Conservation (phyloP, 1,140 invertebrate genomes). For the Leguminivora glycinivorella region DNA sequence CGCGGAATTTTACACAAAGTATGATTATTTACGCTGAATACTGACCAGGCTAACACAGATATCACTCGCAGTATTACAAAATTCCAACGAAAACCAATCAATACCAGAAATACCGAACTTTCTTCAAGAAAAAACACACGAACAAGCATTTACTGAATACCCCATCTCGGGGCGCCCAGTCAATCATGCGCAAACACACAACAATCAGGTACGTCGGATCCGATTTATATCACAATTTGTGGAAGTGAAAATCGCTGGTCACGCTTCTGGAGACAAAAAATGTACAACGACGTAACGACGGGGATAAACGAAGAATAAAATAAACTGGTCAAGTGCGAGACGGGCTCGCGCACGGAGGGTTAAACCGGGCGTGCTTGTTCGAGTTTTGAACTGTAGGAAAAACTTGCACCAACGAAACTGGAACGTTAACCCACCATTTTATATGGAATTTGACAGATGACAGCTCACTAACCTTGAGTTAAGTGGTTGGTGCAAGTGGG, state of each 20-base stretch:
- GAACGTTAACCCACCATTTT: no score
- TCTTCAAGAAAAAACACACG: constrained; percentile 20
- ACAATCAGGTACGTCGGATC: constrained; percentile 21
- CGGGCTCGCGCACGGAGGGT: no score
- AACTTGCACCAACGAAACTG: no score
- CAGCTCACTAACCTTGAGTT: no score
- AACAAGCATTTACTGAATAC: constrained; percentile 7
- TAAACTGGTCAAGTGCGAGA: no score
- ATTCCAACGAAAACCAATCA: constrained; percentile 1
- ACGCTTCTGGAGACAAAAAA: constrained; percentile 20
- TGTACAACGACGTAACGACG: neutral
- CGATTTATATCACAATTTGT: constrained; percentile 10
- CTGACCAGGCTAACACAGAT: neutral
- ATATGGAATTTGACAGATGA: no score
- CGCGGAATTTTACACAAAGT: neutral
- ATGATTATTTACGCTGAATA: neutral
- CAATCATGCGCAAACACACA: constrained; percentile 20
- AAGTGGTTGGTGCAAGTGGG: no score
- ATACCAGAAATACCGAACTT: constrained; percentile 15
- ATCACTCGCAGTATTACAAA: neutral
- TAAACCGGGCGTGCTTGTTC: no score
- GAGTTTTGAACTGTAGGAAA: no score
- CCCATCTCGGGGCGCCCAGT: neutral
- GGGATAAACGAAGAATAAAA: neutral
- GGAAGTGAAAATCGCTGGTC: constrained; percentile 20